Percentiles rank a stretch among this genome's conserved stretches.
These are phyloP conservation scores for Cyanoliseus patagonus DNA, from an alignment of 2,113 vertebrate genomes.

Conservation along the genomic window DNA sequence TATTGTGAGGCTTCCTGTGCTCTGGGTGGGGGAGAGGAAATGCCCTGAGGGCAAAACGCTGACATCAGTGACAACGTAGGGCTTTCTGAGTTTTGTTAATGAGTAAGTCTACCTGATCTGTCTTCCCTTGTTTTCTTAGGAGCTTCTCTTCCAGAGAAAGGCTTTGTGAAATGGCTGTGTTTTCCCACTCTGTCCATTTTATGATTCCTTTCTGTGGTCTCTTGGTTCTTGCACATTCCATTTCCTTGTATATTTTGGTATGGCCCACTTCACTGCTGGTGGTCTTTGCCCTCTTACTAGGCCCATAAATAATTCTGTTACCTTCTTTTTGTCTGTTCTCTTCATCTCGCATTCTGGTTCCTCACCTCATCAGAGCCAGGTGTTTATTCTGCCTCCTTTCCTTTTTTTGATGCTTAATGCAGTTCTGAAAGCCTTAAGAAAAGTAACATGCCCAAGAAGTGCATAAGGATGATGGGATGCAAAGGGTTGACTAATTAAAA, in stretches of 20 bases:
- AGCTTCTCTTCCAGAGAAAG: not conserved
- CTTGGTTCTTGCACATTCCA: not conserved
- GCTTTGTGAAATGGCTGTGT: not conserved
- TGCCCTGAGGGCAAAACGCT: not conserved
- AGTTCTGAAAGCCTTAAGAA: not conserved
- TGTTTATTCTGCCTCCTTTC: not conserved
- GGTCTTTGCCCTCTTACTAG: not conserved
- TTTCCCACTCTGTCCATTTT: not conserved
- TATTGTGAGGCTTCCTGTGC: slow-evolving; percentile 58
- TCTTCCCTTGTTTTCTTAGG: not conserved
- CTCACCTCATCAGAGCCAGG: not conserved
- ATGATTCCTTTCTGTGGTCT: not conserved
- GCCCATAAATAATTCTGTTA: not conserved
- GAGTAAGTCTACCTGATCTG: not conserved
- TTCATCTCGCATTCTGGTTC: not conserved
- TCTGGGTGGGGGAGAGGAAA: slow-evolving; percentile 57
- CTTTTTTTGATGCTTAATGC: not conserved
- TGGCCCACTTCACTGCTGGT: not conserved
- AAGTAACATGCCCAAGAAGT: not conserved
- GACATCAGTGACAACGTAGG: not conserved
- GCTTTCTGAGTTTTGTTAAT: not conserved
- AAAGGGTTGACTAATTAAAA: not conserved
- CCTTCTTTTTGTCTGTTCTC: not conserved
- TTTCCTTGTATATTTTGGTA: not conserved
- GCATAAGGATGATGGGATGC: not conserved